phyloP scores from a whole-genome alignment of 2,888 invertebrate genomes.

The Maniola hyperantus region DNA sequence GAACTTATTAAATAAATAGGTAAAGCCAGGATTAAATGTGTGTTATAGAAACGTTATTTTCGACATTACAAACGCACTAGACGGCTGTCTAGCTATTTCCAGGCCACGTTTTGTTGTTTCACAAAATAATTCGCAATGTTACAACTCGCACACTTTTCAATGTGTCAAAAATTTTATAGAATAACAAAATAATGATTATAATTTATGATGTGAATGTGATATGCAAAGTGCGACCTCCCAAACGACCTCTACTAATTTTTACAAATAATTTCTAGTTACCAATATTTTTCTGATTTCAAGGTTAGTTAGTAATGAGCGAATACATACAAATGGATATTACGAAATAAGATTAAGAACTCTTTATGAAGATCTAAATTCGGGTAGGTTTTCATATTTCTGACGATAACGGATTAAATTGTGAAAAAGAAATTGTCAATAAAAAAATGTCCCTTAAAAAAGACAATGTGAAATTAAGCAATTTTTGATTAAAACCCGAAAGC shows the following conservation, averaged over 20 bases:
- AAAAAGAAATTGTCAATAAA: too few species aligned
- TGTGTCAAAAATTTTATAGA: slow-evolving; percentile 1
- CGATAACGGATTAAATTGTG: too few species aligned
- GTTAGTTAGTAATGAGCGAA: too few species aligned
- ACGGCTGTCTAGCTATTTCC: slow-evolving; percentile 16
- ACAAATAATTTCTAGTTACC: background rate
- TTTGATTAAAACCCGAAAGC: too few species aligned
- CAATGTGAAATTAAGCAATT: too few species aligned
- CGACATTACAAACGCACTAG: slow-evolving; percentile 2
- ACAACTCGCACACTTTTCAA: slow-evolving; percentile 11
- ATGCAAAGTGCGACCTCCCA: background rate
- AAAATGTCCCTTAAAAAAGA: too few species aligned
- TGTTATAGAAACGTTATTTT: slow-evolving; percentile 1
- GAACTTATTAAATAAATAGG: background rate
- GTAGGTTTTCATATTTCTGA: too few species aligned
- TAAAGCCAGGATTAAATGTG: background rate
- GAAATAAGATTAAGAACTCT: too few species aligned
- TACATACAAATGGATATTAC: too few species aligned
- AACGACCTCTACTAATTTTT: background rate
- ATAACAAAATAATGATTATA: background rate
- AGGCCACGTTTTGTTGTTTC: slow-evolving; percentile 16
- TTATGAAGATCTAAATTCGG: too few species aligned
- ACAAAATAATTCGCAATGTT: slow-evolving; percentile 4
- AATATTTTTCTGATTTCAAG: too few species aligned
- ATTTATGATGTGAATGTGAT: background rate